Evolutionary conservation across 2,888 invertebrate genomes (phyloP).

Genomic region (Halictus ligatus): DNA sequence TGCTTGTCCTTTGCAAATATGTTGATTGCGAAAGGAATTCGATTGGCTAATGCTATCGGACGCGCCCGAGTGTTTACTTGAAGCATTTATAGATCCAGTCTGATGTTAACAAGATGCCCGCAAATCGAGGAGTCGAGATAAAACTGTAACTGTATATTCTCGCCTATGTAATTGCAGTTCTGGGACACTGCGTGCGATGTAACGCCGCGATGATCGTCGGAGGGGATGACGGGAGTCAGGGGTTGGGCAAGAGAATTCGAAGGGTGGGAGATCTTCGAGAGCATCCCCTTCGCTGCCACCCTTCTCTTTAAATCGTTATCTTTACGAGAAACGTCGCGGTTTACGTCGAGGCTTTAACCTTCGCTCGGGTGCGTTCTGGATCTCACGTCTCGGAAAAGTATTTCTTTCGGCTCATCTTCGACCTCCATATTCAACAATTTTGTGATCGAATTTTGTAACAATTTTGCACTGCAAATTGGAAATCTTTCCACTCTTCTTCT

Average conservation of each 20-base stretch:
- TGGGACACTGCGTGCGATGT: slow-evolving; percentile 47
- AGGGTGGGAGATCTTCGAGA: slow-evolving; percentile 44
- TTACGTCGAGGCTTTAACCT: slow-evolving; percentile 22
- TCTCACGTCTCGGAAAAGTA: background rate
- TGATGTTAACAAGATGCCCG: too few species aligned
- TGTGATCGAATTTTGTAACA: background rate
- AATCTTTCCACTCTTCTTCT: background rate
- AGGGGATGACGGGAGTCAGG: slow-evolving; percentile 8
- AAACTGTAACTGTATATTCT: slow-evolving; percentile 12
- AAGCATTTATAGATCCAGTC: background rate
- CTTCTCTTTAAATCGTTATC: slow-evolving; percentile 53
- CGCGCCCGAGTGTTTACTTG: background rate
- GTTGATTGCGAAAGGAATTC: too few species aligned
- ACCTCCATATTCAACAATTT: too few species aligned
- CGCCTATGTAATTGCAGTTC: slow-evolving; percentile 25
- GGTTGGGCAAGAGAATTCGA: slow-evolving; percentile 12
- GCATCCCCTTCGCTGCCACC: slow-evolving; percentile 1
- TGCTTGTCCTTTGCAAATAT: too few species aligned
- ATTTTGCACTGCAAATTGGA: background rate
- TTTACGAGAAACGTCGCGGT: slow-evolving; percentile 62
- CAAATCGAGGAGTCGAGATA: too few species aligned
- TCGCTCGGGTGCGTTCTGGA: slow-evolving; percentile 1
- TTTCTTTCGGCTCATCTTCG: background rate
- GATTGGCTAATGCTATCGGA: too few species aligned
- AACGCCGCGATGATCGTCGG: slow-evolving; percentile 39